Evolutionary conservation across 2,113 vertebrate genomes (phyloP).

Genomic region (Takifugu bimaculatus): DNA sequence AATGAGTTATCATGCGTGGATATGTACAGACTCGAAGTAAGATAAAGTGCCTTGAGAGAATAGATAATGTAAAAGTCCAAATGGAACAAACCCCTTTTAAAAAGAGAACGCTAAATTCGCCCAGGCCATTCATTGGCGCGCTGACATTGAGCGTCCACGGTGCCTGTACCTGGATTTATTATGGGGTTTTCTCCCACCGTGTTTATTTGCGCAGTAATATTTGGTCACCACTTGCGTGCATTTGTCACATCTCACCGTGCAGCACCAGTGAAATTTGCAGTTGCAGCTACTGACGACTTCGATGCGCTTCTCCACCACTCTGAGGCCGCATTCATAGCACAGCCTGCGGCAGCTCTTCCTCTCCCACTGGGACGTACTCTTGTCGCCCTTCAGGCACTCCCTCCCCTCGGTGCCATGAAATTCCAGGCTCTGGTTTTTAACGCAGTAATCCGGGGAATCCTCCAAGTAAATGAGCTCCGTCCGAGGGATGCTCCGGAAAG

Average conservation of each 20-base stretch:
- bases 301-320: conserved; percentile 78
- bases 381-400: conserved; percentile 84
- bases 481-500: conserved; percentile 77
- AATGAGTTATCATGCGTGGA: neutral
- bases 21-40: neutral
- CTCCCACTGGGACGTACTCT: conserved; percentile 79
- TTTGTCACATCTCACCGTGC: conserved; percentile 87
- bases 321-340: conserved; percentile 87
- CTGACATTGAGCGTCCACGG: conserved; percentile 40
- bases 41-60: conserved; percentile 44
- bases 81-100: neutral
- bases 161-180: conserved; percentile 67
- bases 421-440: conserved; percentile 83
- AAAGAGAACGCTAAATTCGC: neutral
- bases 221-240: conserved; percentile 84
- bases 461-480: conserved; percentile 88
- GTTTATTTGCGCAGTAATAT: conserved; percentile 79
- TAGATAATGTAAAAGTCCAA: neutral
- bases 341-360: conserved; percentile 83
- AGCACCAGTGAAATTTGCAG: conserved; percentile 98
- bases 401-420: conserved; percentile 87
- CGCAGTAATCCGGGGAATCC: conserved; percentile 93
- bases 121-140: conserved; percentile 45
- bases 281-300: conserved; percentile 88
- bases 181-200: conserved; percentile 41